Base-by-base conservation (phyloP, 2,797 vertebrate species). In the Phylloscopus collybita region DNA sequence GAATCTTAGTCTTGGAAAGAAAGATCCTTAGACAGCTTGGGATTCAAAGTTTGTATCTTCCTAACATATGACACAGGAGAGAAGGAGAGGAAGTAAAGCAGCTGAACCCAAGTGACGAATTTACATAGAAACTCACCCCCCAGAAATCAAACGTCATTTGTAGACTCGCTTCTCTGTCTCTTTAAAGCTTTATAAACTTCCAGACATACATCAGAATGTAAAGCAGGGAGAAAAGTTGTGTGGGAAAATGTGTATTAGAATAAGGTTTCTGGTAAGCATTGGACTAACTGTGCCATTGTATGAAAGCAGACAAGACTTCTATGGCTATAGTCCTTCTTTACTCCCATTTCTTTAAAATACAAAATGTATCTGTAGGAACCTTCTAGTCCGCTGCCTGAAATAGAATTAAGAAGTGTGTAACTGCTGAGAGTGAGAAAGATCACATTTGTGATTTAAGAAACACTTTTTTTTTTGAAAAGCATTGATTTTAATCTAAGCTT, bases 41-140 rank as follows among this genome's bases (percentile, higher is more conserved):
- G 93, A 94, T 93, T 82, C 86, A 67, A 80, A 76, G 61, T 67
- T 19, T 83, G 70, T 64, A 66, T 80, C 95, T 91, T 92, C 66
- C 84, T 75, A 90, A 93, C 80, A 32, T 80, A 49, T 34, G 90
- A 95, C 95, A 94, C 73, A 23, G 38, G 72, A 97, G 86, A 96
- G 80, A 83, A 84, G 3, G 60, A 73, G 86, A 83, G 85, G n/a
- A 25, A 96, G 69, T 76, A 92, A 96, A 96, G 97, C 96, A 97
- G 96, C 96, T 97, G 96, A 97, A 96, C 87, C 87, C 64, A 94
- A 76, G 73, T 15, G 67, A 86, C 0, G 0, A 72, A 50, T 72
- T 86, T 86, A 80, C 71, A 80, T 0, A 74, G 80, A 81, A 88
- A 66, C 45, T 78, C 81, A 21, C 32, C 25, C 13, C 38, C 11